A percentile compares a stretch with the other conserved stretches of the same genome.
phyloP scores from a whole-genome alignment of 2,113 vertebrate species.

The Misgurnus mizolepis region DNA sequence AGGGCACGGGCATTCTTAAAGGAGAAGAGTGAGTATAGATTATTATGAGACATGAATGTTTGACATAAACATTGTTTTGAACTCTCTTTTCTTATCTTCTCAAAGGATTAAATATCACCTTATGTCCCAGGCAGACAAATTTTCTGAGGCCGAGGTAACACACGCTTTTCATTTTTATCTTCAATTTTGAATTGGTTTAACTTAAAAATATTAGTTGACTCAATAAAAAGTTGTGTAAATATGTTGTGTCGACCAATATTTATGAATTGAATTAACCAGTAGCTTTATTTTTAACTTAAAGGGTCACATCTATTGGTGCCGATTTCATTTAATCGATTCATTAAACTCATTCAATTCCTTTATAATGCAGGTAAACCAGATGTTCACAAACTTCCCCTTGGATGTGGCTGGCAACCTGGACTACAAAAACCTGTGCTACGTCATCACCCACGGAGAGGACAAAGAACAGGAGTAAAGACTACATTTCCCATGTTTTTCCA shows the following conservation, averaged over 20 bases:
- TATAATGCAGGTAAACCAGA: slow-evolving; percentile 80
- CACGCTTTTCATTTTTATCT: not conserved
- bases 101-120: slow-evolving; percentile 87
- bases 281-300: no score
- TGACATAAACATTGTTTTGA: not conserved
- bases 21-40: slow-evolving; percentile 83
- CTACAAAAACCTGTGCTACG: slow-evolving; percentile 88
- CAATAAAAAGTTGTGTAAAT: no score
- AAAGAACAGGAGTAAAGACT: slow-evolving; percentile 77
- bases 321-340: not conserved
- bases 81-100: slow-evolving; percentile 18
- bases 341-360: not conserved
- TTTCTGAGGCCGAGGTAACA: slow-evolving; percentile 86
- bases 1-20: slow-evolving; percentile 83
- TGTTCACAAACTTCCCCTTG: slow-evolving; percentile 87
- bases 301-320: not conserved
- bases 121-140: slow-evolving; percentile 90
- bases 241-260: no score
- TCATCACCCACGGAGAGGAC: slow-evolving; percentile 90
- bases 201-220: no score
- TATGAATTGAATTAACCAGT: no score
- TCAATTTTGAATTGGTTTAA: no score
- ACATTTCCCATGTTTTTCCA: not conserved
- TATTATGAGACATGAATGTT: not conserved
- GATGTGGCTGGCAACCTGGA: slow-evolving; percentile 88